A percentile compares a stretch with the other conserved stretches of the same genome.
These are phyloP conservation scores for Cataglyphis rosenhaueri DNA, from an alignment of 2,888 invertebrate species.

Conservation along the genomic window DNA sequence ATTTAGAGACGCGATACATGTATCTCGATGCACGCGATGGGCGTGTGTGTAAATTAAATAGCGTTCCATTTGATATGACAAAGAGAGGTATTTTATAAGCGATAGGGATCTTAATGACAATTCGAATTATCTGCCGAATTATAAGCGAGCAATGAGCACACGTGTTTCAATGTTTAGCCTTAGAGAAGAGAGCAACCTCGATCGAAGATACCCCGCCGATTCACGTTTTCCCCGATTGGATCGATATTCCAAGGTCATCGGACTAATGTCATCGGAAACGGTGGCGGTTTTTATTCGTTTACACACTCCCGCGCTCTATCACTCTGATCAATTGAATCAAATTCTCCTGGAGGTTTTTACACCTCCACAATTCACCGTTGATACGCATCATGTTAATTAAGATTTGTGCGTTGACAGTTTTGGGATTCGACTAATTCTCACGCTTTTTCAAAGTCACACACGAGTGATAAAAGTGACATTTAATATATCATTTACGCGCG, in stretches of 20 bases:
- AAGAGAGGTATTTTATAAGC: background rate
- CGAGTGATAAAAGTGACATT: background rate
- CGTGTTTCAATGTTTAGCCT: background rate
- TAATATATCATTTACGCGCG: background rate
- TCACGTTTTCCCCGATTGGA: constrained; percentile 14
- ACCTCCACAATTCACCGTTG: background rate
- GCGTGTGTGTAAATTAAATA: background rate
- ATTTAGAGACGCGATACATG: background rate
- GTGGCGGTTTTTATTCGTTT: constrained; percentile 43
- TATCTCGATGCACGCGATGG: background rate
- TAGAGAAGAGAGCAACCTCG: constrained; percentile 1
- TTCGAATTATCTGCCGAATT: background rate
- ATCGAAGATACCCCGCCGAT: background rate
- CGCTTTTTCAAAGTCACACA: no score
- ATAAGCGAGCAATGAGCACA: background rate
- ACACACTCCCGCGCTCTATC: constrained; percentile 1
- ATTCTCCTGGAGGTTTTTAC: no score
- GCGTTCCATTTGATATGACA: background rate
- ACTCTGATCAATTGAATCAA: background rate
- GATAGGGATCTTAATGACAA: background rate
- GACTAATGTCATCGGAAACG: constrained; percentile 57
- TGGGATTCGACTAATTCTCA: background rate
- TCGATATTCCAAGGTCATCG: constrained; percentile 64
- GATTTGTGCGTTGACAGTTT: background rate
- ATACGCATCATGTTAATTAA: background rate